Evolutionary conservation across 2,888 invertebrate species (phyloP).

Genomic region (Drosophila macrothrix): DNA sequence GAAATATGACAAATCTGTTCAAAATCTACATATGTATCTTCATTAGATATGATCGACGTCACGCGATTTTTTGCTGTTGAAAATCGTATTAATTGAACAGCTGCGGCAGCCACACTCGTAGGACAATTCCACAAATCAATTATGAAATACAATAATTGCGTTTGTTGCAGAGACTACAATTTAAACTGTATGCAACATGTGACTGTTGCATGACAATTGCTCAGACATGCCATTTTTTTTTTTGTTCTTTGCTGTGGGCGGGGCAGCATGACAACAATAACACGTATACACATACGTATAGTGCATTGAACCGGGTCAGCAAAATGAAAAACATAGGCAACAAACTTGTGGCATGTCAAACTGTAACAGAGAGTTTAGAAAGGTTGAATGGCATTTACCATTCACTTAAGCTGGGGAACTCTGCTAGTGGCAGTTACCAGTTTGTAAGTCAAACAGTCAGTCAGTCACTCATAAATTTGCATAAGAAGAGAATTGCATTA

Average conservation of each 20-base stretch:
- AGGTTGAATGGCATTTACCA: slow-evolving; percentile 74
- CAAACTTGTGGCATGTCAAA: slow-evolving; percentile 52
- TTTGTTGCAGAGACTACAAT: slow-evolving; percentile 1
- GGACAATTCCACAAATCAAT: slow-evolving; percentile 48
- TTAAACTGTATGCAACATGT: slow-evolving; percentile 10
- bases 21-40: neutral
- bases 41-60: slow-evolving; percentile 8
- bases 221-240: slow-evolving; percentile 4
- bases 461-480: slow-evolving; percentile 73
- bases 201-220: slow-evolving; percentile 29
- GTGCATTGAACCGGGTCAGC: slow-evolving; percentile 62
- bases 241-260: slow-evolving; percentile 40
- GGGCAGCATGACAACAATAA: slow-evolving; percentile 45
- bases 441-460: slow-evolving; percentile 48
- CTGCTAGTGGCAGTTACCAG: slow-evolving; percentile 56
- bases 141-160: slow-evolving; percentile 33
- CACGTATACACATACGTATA: slow-evolving; percentile 3
- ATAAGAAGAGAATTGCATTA: slow-evolving; percentile 67
- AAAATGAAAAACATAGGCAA: slow-evolving; percentile 50
- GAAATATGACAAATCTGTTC: neutral
- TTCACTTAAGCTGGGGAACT: slow-evolving; percentile 44
- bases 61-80: neutral
- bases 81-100: neutral
- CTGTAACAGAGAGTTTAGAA: slow-evolving; percentile 68
- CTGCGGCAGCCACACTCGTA: slow-evolving; percentile 17